These are phyloP conservation scores for Amblyornis subalaris DNA, from an alignment of 2,113 vertebrate genomes.

Conservation along the genomic window DNA sequence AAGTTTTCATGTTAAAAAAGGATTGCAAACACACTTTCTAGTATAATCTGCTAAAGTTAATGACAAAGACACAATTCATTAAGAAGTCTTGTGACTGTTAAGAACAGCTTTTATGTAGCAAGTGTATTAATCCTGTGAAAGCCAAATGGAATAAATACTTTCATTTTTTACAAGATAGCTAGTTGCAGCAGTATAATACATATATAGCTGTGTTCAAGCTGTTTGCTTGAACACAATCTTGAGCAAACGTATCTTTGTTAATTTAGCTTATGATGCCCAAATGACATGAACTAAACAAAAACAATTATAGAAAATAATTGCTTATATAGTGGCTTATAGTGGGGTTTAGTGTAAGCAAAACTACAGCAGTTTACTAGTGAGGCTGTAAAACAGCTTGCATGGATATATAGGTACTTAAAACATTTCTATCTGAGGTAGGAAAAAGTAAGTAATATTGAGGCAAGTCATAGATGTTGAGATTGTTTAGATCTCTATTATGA, in stretches of 20 bases:
- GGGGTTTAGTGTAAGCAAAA: neutral
- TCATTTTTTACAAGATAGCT: neutral
- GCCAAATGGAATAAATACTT: neutral
- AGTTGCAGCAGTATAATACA: neutral
- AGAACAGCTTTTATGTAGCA: neutral
- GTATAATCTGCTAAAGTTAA: neutral
- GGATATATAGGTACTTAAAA: neutral
- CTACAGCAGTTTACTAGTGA: neutral
- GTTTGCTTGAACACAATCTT: neutral
- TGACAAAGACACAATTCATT: conserved; percentile 19
- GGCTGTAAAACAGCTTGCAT: neutral
- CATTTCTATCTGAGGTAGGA: neutral
- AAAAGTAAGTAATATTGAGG: neutral
- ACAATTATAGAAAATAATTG: neutral
- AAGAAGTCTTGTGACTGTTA: conserved; percentile 5
- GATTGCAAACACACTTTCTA: neutral
- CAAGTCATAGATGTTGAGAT: neutral
- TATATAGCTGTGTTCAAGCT: neutral
- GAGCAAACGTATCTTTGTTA: neutral
- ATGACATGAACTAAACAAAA: neutral
- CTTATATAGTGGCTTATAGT: neutral
- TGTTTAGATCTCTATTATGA: neutral
- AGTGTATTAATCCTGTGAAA: neutral
- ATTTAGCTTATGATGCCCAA: neutral
- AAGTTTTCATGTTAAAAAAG: neutral